Conservation (phyloP, 2,888 invertebrate species). For the Hirtodrosophila histrioides region DNA sequence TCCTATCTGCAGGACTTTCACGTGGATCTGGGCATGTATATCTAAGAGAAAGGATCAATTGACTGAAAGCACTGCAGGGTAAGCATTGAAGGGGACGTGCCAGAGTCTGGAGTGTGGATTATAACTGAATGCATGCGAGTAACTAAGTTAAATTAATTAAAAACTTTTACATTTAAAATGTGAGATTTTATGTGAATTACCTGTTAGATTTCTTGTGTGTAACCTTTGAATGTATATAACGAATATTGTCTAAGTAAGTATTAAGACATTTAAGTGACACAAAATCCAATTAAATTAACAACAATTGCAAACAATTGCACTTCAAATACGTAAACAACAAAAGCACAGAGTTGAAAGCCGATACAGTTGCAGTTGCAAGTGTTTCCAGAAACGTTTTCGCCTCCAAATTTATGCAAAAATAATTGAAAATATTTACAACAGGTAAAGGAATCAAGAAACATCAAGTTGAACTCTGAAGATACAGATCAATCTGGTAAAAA, state of each 20-base stretch:
- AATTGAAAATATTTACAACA: too few relatives aligned
- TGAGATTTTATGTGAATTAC: conserved; percentile 74
- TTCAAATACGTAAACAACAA: conserved; percentile 36
- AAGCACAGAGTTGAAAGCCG: conserved; percentile 14
- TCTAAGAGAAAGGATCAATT: conserved; percentile 81
- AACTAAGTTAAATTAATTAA: conserved; percentile 62
- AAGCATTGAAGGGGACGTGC: conserved; percentile 7
- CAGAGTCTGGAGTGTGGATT: conserved; percentile 7
- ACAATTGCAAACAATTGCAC: conserved; percentile 25
- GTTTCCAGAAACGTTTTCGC: conserved; percentile 23
- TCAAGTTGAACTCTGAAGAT: too few relatives aligned
- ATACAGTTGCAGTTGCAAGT: conserved; percentile 12
- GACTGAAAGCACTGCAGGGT: conserved; percentile 28
- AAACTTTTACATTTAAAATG: conserved; percentile 72
- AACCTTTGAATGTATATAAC: conserved; percentile 33
- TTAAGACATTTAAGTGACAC: conserved; percentile 48
- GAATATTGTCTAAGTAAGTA: conserved; percentile 35
- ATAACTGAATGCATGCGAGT: conserved; percentile 26
- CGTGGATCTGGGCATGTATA: conserved; percentile 88
- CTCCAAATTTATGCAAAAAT: neutral
- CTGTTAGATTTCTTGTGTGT: conserved; percentile 54
- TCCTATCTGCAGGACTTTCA: conserved; percentile 89
- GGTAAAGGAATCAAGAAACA: too few relatives aligned
- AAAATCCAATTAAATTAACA: conserved; percentile 44
- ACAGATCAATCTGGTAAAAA: too few relatives aligned